phyloP scores from a whole-genome alignment of 2,113 vertebrate species.

The Astur gentilis region DNA sequence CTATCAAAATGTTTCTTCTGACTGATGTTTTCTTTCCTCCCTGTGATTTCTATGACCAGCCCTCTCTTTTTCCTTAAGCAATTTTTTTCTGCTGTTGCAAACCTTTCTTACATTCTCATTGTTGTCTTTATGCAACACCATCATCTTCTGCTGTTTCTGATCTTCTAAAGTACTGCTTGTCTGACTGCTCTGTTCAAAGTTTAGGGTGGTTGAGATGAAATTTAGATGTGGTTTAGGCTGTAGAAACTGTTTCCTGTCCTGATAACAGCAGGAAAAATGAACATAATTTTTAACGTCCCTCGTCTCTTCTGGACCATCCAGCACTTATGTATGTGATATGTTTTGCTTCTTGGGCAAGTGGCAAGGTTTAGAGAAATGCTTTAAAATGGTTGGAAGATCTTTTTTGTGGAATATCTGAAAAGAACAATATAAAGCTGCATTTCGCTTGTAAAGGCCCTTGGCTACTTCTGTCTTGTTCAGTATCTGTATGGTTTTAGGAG shows the following conservation, averaged over 20 bases:
- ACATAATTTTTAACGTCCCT: neutral
- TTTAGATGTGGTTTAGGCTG: neutral
- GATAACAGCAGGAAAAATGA: neutral
- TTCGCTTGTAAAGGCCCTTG: neutral
- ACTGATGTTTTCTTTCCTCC: neutral
- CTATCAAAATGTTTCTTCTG: neutral
- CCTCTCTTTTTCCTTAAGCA: neutral
- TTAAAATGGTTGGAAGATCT: neutral
- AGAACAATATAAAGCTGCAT: neutral
- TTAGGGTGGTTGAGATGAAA: neutral
- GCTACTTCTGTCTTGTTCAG: neutral
- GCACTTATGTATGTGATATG: neutral
- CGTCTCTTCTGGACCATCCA: neutral
- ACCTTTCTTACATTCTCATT: neutral
- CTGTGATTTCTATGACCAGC: neutral
- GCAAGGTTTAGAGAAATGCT: neutral
- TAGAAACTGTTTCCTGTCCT: neutral
- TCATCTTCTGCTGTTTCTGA: neutral
- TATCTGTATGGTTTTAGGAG: neutral
- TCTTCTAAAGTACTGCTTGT: neutral
- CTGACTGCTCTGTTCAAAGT: neutral
- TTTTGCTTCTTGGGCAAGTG: neutral
- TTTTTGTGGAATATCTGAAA: neutral
- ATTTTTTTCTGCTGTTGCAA: neutral
- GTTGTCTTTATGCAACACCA: neutral